Conservation (phyloP, 2,888 invertebrate species). For the Pristionchus arcanus region DNA sequence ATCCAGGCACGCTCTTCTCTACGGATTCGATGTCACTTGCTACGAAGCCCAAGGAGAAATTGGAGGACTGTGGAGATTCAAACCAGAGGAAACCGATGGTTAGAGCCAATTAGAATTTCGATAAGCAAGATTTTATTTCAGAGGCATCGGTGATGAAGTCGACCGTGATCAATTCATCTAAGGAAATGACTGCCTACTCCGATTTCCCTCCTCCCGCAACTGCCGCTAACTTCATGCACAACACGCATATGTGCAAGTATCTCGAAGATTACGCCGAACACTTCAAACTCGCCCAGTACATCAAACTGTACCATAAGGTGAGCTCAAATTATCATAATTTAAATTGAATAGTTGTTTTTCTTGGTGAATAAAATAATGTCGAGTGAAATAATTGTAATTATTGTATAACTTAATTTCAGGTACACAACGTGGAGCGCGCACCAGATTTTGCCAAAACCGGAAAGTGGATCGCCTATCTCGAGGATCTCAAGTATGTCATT, state of each 20-base stretch:
- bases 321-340: too few species aligned
- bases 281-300: slow-evolving; percentile 56
- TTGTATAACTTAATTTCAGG: neutral
- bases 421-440: slow-evolving; percentile 68
- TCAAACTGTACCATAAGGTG: slow-evolving; percentile 59
- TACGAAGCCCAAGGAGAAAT: slow-evolving; percentile 77
- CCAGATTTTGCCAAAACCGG: slow-evolving; percentile 78
- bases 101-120: neutral
- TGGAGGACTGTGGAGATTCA: slow-evolving; percentile 79
- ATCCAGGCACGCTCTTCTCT: slow-evolving; percentile 72
- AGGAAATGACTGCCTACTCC: slow-evolving; percentile 80
- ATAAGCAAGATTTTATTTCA: slow-evolving; percentile 31
- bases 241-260: slow-evolving; percentile 64
- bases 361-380: too few species aligned
- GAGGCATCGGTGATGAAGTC: slow-evolving; percentile 79
- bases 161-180: slow-evolving; percentile 80
- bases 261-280: slow-evolving; percentile 61
- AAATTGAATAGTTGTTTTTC: too few species aligned
- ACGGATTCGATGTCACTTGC: slow-evolving; percentile 71
- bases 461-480: slow-evolving; percentile 76
- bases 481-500: slow-evolving; percentile 62
- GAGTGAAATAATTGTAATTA: too few species aligned
- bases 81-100: slow-evolving; percentile 60
- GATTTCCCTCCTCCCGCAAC: slow-evolving; percentile 81
- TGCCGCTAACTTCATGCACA: slow-evolving; percentile 75